These are phyloP conservation scores for Meteorus colon DNA, from an alignment of 2,888 invertebrate genomes.

Conservation along the genomic window DNA sequence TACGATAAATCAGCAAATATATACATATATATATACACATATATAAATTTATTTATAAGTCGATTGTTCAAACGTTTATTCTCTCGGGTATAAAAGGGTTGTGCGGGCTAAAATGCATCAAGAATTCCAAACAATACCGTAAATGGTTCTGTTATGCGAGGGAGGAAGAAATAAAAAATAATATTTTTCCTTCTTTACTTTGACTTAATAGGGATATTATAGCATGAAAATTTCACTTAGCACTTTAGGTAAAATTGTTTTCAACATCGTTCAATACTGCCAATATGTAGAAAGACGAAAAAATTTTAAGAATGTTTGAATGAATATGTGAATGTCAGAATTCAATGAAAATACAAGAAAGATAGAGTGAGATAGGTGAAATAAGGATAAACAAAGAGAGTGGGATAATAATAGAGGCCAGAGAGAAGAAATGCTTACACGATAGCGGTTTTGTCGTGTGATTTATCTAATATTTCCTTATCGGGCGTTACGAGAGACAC, in stretches of 20 bases:
- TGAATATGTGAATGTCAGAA: conserved; percentile 12
- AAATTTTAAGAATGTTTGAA: neutral
- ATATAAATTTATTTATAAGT: conserved; percentile 9
- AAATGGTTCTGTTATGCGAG: conserved; percentile 21
- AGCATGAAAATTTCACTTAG: conserved; percentile 32
- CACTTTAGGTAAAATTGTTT: conserved; percentile 19
- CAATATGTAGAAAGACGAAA: neutral
- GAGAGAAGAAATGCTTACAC: conserved; percentile 50
- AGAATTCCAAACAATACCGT: conserved; percentile 30
- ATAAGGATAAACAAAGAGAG: conserved; percentile 47
- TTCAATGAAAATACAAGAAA: conserved; percentile 25
- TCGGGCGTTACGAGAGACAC: conserved; percentile 53
- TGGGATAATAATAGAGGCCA: conserved; percentile 56
- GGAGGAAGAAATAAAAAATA: neutral
- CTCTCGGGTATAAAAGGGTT: conserved; percentile 26
- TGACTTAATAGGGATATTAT: conserved; percentile 5
- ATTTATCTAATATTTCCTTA: conserved; percentile 70
- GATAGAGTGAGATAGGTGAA: conserved; percentile 33
- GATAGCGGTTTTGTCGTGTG: conserved; percentile 56
- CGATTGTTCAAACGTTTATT: conserved; percentile 26
- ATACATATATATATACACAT: neutral
- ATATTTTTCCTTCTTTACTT: neutral
- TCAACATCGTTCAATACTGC: neutral
- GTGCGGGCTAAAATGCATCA: neutral
- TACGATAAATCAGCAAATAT: conserved; percentile 24